Evolutionary conservation across 2,113 vertebrate genomes (phyloP).

Genomic region (Heterochromis multidens): DNA sequence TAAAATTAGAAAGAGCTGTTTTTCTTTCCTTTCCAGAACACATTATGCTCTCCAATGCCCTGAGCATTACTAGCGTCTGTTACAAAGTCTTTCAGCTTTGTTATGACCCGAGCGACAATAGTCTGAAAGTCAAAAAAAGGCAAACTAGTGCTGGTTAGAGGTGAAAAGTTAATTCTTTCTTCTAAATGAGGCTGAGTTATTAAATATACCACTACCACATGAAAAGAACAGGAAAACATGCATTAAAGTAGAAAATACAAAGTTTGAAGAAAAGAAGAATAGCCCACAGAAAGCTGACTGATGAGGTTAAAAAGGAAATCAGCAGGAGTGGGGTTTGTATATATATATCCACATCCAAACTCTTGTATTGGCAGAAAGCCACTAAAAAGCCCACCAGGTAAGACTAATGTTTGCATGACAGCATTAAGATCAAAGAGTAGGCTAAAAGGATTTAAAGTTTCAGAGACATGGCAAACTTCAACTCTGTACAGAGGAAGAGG

Average conservation of each 20-base stretch:
- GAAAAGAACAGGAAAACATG: neutral
- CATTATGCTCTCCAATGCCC: constrained; percentile 48
- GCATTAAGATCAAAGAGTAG: neutral
- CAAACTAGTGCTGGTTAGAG: neutral
- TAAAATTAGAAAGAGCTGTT: constrained; percentile 63
- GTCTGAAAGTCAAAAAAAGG: constrained; percentile 32
- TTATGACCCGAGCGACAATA: constrained; percentile 13
- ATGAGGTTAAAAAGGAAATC: neutral
- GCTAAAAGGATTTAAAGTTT: neutral
- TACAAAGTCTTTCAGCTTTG: constrained; percentile 49
- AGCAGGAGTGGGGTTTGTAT: neutral
- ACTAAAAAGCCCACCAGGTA: neutral
- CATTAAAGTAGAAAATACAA: neutral
- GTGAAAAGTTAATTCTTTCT: neutral
- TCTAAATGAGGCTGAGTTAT: neutral
- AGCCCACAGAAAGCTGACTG: neutral
- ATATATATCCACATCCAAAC: neutral
- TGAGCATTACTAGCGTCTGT: constrained; percentile 35
- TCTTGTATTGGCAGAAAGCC: neutral
- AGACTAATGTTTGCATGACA: neutral
- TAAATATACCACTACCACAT: neutral
- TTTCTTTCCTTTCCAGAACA: constrained; percentile 56
- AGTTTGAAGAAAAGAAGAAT: neutral
- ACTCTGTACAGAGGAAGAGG: neutral
- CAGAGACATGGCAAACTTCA: neutral